Base-by-base conservation (phyloP, 35 echinoderm and acorn worm genomes). In the Lytechinus pictus region DNA sequence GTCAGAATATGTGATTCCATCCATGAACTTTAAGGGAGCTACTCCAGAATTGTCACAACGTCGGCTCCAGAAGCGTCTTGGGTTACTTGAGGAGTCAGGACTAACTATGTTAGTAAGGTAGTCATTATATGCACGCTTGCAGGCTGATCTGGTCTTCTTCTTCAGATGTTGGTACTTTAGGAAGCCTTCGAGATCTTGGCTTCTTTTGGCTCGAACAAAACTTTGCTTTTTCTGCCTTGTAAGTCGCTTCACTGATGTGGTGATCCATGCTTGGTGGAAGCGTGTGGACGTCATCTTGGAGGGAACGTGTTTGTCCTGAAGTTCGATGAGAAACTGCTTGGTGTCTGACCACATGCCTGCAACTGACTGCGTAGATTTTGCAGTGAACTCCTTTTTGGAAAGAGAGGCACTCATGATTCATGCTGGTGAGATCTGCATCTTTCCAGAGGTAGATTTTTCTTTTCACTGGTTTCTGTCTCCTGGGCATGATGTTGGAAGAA, bases 201-300 rank as follows among this genome's bases (percentile, higher is more conserved):
- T 91, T 52, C n/a, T 8, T 53, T 91, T 95, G 44, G 92, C 57
- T 86, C 79, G 94, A 11, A 44, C 29, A 5, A 95, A 95, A 19
- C 72, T 44, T 11, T 54, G 52, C 10, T 91, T 54, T 21, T 95
- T 95, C 54, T 12, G 89, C 44, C 86, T 8, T n/a, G 52, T 19
- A 27, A 89, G 79, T 12, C 27, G 95, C 87, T 90, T 95, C 86
- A 95, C 53, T 1, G 95, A 87, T 19, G 54, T 9, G 28, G 44
- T 95, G 72, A 90, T 95, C 95, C 87, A 95, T 16, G 95, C 86
- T 33, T 95, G 44, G 87, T 91, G 89, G 28, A 95, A 95, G 27
- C 95, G 6, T 44, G 87, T 95, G 24, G 95, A 29, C 19, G 95
- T 52, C 87, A 95, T 91, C 29, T 95, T 71, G 33, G 95, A 91